Percentiles rank a stretch among this genome's conserved stretches.
Evolutionary conservation across 2,113 vertebrate species (phyloP).

Genomic region (Panthera leo): DNA sequence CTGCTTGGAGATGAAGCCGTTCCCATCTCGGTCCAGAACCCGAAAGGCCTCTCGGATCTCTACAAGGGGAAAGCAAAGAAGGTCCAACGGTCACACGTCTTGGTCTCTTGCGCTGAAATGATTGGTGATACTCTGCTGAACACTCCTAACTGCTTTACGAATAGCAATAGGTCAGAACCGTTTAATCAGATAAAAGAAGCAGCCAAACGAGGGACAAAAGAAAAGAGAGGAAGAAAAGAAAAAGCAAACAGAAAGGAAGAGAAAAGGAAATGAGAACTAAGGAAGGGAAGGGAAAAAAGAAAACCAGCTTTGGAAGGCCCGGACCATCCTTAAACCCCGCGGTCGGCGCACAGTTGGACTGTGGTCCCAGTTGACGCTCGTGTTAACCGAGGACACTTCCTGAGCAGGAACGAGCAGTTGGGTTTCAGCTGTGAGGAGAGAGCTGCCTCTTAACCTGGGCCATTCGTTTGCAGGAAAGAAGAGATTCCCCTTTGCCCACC

Average conservation of each 20-base stretch:
- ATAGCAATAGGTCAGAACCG: not conserved
- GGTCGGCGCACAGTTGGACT: fast-evolving
- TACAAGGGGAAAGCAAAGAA: slow-evolving; percentile 81
- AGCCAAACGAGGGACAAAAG: not conserved
- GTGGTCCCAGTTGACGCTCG: not conserved
- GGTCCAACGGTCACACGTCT: not conserved
- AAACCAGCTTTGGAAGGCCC: not conserved
- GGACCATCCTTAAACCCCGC: not conserved
- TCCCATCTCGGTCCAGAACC: slow-evolving; percentile 97
- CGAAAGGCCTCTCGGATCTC: slow-evolving; percentile 98
- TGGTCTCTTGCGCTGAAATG: too few species aligned
- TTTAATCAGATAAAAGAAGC: not conserved
- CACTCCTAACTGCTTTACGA: not conserved
- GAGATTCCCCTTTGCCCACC: fast-evolving
- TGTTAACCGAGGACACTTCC: not conserved
- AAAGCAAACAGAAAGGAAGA: not conserved
- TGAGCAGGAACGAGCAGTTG: not conserved
- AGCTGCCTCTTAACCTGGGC: not conserved
- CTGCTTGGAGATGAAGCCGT: slow-evolving; percentile 99
- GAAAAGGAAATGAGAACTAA: fast-evolving
- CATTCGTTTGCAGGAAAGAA: not conserved
- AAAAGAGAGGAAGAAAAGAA: not conserved
- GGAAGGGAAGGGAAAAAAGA: not conserved
- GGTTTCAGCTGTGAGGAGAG: not conserved
- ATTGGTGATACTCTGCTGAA: not conserved